Percentiles rank a stretch among this genome's conserved stretches.
Conservation (phyloP, 2,797 vertebrate genomes). For the Leuciscus waleckii region DNA sequence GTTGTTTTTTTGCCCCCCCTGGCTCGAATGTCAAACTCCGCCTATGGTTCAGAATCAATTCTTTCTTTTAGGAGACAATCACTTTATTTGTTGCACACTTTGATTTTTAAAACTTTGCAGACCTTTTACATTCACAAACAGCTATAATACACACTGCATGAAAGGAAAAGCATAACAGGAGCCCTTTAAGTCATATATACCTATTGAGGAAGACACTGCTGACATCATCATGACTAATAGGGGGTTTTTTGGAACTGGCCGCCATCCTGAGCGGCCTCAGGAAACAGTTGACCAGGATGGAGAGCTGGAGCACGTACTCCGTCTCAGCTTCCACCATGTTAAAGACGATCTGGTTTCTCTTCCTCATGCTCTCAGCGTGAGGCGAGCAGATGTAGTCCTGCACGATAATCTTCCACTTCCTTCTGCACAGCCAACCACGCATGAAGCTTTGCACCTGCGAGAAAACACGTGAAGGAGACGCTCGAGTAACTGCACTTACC, state of each 20-base stretch:
- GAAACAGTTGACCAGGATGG: conserved; percentile 95
- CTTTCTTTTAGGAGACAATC: background rate
- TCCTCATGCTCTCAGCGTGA: conserved; percentile 91
- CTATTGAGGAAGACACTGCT: conserved; percentile 99
- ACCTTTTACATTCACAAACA: background rate
- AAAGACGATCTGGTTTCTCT: conserved; percentile 92
- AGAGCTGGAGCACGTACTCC: conserved; percentile 94
- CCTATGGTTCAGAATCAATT: background rate
- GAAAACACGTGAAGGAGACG: background rate
- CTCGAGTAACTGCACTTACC: background rate
- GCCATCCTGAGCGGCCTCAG: conserved; percentile 95
- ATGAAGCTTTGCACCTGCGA: conserved; percentile 90
- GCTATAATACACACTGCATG: background rate
- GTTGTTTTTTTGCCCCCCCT: too few relatives aligned
- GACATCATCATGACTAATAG: conserved; percentile 94
- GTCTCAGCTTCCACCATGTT: conserved; percentile 92
- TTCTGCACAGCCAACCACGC: conserved; percentile 89
- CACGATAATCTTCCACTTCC: conserved; percentile 92
- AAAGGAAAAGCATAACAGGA: background rate
- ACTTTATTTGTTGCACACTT: background rate
- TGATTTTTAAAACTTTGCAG: background rate
- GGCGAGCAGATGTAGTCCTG: conserved; percentile 93
- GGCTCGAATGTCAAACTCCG: too few relatives aligned
- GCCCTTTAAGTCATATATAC: conserved; percentile 67
- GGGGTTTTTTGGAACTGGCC: conserved; percentile 97